These are phyloP conservation scores for Acipenser oxyrinchus DNA, from an alignment of 2,797 vertebrate species.

Conservation along the genomic window DNA sequence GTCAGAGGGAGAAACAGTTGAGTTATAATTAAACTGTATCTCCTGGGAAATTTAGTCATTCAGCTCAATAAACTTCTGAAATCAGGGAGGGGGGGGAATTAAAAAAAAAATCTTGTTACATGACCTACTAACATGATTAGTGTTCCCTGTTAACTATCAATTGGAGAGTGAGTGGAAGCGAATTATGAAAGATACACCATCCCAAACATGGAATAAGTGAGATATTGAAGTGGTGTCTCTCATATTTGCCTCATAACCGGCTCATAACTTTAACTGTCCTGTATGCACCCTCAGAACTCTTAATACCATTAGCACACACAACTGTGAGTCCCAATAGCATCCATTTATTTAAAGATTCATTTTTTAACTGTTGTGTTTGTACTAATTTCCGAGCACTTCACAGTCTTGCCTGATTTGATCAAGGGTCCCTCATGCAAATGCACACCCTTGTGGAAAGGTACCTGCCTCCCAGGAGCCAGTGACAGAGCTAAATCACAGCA, in stretches of 20 bases:
- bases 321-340: no score
- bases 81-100: constrained; percentile 32
- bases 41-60: constrained; percentile 53
- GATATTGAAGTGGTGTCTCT: no score
- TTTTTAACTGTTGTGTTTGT: background rate
- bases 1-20: constrained; percentile 53
- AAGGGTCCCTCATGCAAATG: constrained; percentile 19
- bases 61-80: constrained; percentile 46
- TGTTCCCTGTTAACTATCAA: constrained; percentile 43
- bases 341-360: background rate
- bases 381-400: constrained; percentile 4
- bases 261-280: no score
- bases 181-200: constrained; percentile 22
- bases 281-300: no score
- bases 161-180: constrained; percentile 31
- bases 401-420: constrained; percentile 11
- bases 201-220: background rate
- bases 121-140: constrained; percentile 44
- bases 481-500: background rate
- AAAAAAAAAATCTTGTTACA: background rate
- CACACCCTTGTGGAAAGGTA: constrained; percentile 4
- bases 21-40: constrained; percentile 55
- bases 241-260: no score
- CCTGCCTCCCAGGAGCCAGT: constrained; percentile 7
- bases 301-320: no score